Base-by-base conservation (phyloP, 2,888 invertebrate genomes). In the Tenthredo notha region DNA sequence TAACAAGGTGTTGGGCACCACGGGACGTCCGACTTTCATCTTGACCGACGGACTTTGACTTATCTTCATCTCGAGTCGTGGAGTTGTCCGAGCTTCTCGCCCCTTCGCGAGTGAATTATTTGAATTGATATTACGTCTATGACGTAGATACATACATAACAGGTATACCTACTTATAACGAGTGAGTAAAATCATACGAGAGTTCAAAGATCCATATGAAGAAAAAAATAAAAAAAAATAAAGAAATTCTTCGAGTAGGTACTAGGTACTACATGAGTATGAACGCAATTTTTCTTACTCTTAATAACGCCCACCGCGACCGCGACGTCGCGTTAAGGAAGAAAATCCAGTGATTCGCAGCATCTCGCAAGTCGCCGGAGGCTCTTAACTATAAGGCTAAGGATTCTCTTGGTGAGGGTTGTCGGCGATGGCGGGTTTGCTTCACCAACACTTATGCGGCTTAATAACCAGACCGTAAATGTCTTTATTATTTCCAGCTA, bases 1-100 rank as follows among this genome's bases (percentile, higher is more conserved):
- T 91, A 92, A 92, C 92, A 92, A 92, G 91, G 91, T 91, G 92
- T 92, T 90, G 90, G 91, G 89, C 91, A 90, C 91, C 90, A 89
- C 91, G 89, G 90, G 92, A 90, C 87, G 90, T 89, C 87, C 86
- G 84, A 87, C 91, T 91, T 91, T 91, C 90, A 91, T 91, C 91
- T 92, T 89, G 87, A 86, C 91, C 92, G 92, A 90, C 90, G 85
- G 87, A 88, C 88, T 90, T 91, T 90, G 90, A 90, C 91, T 92
- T 90, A 91, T 92, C 91, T 92, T 91, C 90, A 91, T 92, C 91
- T 91, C 88, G 86, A 88, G 58, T 61, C 80, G 37, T 21, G 58
- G 61, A 77, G 25, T 54, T 9, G 43, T 18, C 77, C 15, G 77
- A 29, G 25, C 54, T 29, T 77, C 77, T 29, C 54, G 50, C 47